Evolutionary conservation across 2,797 vertebrate species (phyloP), one percentile per base, ranked within the genome.

Genomic region (Mus caroli): DNA sequence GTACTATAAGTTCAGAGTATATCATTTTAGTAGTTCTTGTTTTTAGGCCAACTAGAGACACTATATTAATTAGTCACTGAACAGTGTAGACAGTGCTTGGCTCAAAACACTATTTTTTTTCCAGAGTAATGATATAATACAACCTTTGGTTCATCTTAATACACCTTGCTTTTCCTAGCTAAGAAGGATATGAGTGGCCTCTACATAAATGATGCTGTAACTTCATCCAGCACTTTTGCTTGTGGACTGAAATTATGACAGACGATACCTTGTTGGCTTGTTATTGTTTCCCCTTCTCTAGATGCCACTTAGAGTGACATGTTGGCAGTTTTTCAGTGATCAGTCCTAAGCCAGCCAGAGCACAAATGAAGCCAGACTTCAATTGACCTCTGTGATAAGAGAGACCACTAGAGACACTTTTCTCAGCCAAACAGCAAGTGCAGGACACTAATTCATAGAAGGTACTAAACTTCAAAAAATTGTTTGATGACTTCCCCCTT

Each of bases 251-350:
- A 95, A 37, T 88, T 95, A 77, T 77, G 60, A 94, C n/a, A 96
- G 87, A 94, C 92, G 93, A 90, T 90, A 92, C 24, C 69, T 91
- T 82, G 56, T 73, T 96, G 92, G 40, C 76, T 96, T 96, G 46
- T 96, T 92, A n/a, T 67, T 91, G 31, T 87, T 71, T 95, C 84
- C 5, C 2, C 58, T 95, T 62, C 90, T 97, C 85, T 52, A n/a
- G 75, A 80, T 94, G 75, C 89, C 84, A 75, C 89, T 93, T 95
- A 40, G 62, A 94, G 90, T 96, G 95, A 97, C 91, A 97, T n/a
- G 89, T 92, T 97, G 96, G 84, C 91, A 96, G 90, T 73, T 94
- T 94, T 91, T 93, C 76, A 94, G 94, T 87, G 87, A 94, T 96
- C 84, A 52, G 24, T 83, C 78, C 88, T 90, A 76, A 93, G 71